Evolutionary conservation across 2,113 vertebrate genomes (phyloP).

Genomic region (Gila orcuttii): DNA sequence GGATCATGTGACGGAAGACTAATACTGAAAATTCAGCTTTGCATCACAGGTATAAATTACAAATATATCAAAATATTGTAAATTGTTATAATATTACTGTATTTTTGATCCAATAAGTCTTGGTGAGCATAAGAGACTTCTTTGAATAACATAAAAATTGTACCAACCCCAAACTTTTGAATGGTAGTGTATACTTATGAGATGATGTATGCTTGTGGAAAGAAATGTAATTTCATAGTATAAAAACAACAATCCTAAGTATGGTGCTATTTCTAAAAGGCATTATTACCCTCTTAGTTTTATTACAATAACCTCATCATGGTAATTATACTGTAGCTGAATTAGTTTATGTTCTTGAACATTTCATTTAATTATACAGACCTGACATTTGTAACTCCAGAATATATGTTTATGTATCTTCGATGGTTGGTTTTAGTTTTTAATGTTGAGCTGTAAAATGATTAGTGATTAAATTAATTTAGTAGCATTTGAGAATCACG

Average conservation of each 20-base stretch:
- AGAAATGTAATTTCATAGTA: background rate
- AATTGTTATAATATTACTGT: too few species aligned
- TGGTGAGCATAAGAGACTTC: too few species aligned
- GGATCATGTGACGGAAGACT: too few species aligned
- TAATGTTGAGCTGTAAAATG: background rate
- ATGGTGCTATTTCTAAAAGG: background rate
- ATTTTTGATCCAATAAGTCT: too few species aligned
- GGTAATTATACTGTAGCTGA: background rate
- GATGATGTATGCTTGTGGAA: background rate
- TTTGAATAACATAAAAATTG: background rate
- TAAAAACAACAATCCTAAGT: background rate
- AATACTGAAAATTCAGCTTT: too few species aligned
- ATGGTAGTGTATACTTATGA: background rate
- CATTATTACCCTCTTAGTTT: background rate
- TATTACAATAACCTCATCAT: background rate
- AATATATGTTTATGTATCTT: background rate
- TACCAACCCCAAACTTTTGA: background rate
- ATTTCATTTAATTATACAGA: background rate
- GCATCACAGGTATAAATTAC: too few species aligned
- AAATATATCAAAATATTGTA: too few species aligned
- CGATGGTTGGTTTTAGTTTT: background rate
- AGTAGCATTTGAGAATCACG: background rate
- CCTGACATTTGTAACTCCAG: background rate
- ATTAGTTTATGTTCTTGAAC: background rate
- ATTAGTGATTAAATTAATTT: background rate